A percentile compares a stretch with the other conserved stretches of the same genome.
Evolutionary conservation across 2,113 vertebrate genomes (phyloP).

Genomic region (Toxotes jaculatrix): DNA sequence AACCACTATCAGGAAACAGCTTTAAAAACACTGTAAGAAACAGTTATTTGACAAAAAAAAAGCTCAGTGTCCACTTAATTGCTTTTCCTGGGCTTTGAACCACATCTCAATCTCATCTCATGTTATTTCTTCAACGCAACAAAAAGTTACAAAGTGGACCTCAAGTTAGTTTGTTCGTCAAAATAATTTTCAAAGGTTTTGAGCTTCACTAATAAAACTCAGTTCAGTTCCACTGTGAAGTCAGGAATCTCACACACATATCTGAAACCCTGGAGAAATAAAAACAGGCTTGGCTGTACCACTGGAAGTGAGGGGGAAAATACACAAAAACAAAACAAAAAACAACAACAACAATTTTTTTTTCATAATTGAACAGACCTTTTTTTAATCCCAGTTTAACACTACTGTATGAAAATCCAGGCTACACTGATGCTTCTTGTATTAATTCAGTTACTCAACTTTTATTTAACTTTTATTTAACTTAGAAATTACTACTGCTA

Average conservation of each 20-base stretch:
- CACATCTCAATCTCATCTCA: background rate
- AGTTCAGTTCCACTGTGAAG: background rate
- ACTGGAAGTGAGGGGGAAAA: background rate
- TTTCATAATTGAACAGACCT: background rate
- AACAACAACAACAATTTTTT: background rate
- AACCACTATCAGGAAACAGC: background rate
- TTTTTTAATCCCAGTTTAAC: background rate
- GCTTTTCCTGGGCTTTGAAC: background rate
- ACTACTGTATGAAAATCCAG: conserved; percentile 8
- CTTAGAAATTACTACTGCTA: background rate
- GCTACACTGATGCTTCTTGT: background rate
- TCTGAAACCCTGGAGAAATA: background rate
- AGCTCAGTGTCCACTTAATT: background rate
- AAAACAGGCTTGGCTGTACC: background rate
- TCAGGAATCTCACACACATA: background rate
- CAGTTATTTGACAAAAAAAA: background rate
- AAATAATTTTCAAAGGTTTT: background rate
- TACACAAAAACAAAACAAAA: background rate
- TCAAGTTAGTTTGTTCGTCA: background rate
- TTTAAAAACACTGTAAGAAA: background rate
- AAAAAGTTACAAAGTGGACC: background rate
- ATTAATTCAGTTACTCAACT: background rate
- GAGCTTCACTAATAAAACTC: background rate
- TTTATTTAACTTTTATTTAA: background rate
- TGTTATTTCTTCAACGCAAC: no score